These are phyloP conservation scores for Clytia hemisphaerica DNA, from an alignment of 30 jellyfish, hydroid and myxozoan genomes.

Conservation along the genomic window DNA sequence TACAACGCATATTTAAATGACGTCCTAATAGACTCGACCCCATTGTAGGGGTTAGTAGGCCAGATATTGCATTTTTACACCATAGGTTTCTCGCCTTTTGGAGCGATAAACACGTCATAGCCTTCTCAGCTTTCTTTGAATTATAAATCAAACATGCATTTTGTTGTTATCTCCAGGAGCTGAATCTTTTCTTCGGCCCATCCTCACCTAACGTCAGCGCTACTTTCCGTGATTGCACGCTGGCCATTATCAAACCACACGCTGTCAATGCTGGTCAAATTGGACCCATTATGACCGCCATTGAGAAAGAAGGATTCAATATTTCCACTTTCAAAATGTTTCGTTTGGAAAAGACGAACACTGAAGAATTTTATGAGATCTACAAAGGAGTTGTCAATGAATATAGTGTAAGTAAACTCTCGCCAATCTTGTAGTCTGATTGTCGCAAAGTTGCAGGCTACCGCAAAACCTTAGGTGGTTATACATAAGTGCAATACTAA, in stretches of 20 bases:
- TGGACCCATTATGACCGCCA: slow-evolving; percentile 79
- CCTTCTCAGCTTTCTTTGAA: neutral
- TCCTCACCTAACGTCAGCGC: slow-evolving; percentile 49
- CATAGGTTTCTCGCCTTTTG: neutral
- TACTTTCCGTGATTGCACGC: slow-evolving; percentile 48
- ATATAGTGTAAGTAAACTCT: slow-evolving; percentile 54
- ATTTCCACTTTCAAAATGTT: slow-evolving; percentile 80
- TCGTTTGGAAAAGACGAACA: slow-evolving; percentile 88
- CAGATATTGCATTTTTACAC: no score
- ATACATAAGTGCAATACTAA: neutral
- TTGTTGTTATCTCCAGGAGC: slow-evolving; percentile 44
- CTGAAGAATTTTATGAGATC: slow-evolving; percentile 89
- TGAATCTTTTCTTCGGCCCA: slow-evolving; percentile 64
- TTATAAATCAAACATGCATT: neutral
- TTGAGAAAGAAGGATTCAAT: slow-evolving; percentile 63
- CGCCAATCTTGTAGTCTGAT: no score
- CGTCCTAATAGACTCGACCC: no score
- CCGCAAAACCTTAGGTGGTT: no score
- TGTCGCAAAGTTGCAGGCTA: no score
- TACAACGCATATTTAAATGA: no score
- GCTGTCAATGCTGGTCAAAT: slow-evolving; percentile 71
- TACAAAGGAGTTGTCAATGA: slow-evolving; percentile 97
- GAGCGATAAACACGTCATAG: neutral
- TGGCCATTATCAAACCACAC: slow-evolving; percentile 87
- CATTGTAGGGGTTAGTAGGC: no score